Percentiles rank a stretch among this genome's conserved stretches.
These are phyloP conservation scores for Eupleurogrammus muticus DNA, from an alignment of 2,797 vertebrate species.

Conservation along the genomic window DNA sequence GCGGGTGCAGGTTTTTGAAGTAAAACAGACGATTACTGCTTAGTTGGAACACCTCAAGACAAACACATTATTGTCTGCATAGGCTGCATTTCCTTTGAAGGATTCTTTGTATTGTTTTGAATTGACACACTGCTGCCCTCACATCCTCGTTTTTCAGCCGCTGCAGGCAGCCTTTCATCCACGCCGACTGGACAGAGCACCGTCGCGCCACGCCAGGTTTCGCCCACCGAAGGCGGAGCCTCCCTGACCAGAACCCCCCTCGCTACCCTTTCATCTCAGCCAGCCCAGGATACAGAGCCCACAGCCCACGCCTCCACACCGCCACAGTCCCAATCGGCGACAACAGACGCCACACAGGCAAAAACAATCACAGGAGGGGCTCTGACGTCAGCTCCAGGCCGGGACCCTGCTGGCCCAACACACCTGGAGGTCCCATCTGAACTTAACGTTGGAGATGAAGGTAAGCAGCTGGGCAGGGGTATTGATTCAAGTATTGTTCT, in stretches of 20 bases:
- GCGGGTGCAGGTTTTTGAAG: too few relatives aligned
- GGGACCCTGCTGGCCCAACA: conserved; percentile 37
- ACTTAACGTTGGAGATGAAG: conserved; percentile 82
- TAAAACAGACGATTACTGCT: too few relatives aligned
- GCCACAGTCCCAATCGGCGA: conserved; percentile 31
- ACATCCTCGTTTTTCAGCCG: conserved; percentile 46
- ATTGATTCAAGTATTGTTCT: background rate
- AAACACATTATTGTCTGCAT: background rate
- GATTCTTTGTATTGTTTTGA: conserved; percentile 34
- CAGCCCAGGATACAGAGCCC: conserved; percentile 32
- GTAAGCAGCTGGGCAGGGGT: conserved; percentile 49
- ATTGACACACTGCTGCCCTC: conserved; percentile 29
- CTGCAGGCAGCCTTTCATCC: conserved; percentile 53
- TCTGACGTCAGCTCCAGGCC: conserved; percentile 40
- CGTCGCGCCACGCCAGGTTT: conserved; percentile 14
- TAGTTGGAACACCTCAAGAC: too few relatives aligned
- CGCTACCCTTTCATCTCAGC: conserved; percentile 54
- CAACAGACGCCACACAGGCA: conserved; percentile 21
- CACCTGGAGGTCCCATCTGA: conserved; percentile 68
- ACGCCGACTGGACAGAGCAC: conserved; percentile 26
- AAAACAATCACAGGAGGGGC: conserved; percentile 32
- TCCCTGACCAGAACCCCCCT: conserved; percentile 44
- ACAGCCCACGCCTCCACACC: conserved; percentile 23
- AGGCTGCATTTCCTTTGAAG: conserved; percentile 31
- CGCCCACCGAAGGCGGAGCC: conserved; percentile 28